Evolutionary conservation across 2,797 vertebrate species (phyloP).

Genomic region (Siniperca undulata): DNA sequence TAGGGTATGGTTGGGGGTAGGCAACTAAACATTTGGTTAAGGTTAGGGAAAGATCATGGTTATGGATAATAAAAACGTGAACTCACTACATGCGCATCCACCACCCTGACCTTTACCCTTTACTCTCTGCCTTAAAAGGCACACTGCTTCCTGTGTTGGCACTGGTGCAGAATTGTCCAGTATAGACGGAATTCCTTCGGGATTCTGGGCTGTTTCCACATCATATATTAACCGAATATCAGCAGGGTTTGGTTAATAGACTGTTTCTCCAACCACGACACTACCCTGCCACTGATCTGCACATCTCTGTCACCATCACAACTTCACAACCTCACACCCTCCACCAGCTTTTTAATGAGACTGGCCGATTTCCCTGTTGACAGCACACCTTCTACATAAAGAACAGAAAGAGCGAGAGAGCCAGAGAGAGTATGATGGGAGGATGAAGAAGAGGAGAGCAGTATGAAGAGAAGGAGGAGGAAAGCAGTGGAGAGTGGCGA

Average conservation of each 20-base stretch:
- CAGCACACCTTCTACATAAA: slow-evolving; percentile 75
- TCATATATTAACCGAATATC: slow-evolving; percentile 45
- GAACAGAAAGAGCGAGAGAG: slow-evolving; percentile 42
- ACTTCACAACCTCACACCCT: slow-evolving; percentile 70
- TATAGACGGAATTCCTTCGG: slow-evolving; percentile 1
- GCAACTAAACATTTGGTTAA: not conserved
- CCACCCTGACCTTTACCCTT: not conserved
- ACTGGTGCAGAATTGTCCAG: not conserved
- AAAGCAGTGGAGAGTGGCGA: slow-evolving; percentile 79
- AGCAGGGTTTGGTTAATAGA: slow-evolving; percentile 59
- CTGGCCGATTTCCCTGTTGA: slow-evolving; percentile 66
- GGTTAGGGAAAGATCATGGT: not conserved
- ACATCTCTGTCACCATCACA: slow-evolving; percentile 61
- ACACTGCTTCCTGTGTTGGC: not conserved
- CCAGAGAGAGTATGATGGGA: slow-evolving; percentile 21
- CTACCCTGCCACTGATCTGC: slow-evolving; percentile 60
- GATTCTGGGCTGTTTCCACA: slow-evolving; percentile 20
- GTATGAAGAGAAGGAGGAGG: slow-evolving; percentile 59
- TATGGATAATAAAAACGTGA: not conserved
- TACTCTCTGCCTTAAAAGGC: not conserved
- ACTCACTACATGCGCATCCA: not conserved
- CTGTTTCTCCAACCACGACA: slow-evolving; percentile 54
- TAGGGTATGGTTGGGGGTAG: not conserved
- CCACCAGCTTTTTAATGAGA: slow-evolving; percentile 68
- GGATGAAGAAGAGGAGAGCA: slow-evolving; percentile 56